Percentiles rank a stretch among this genome's conserved stretches.
Evolutionary conservation across 1,140 invertebrate species (phyloP).

Genomic region (Chionoecetes opilio): DNA sequence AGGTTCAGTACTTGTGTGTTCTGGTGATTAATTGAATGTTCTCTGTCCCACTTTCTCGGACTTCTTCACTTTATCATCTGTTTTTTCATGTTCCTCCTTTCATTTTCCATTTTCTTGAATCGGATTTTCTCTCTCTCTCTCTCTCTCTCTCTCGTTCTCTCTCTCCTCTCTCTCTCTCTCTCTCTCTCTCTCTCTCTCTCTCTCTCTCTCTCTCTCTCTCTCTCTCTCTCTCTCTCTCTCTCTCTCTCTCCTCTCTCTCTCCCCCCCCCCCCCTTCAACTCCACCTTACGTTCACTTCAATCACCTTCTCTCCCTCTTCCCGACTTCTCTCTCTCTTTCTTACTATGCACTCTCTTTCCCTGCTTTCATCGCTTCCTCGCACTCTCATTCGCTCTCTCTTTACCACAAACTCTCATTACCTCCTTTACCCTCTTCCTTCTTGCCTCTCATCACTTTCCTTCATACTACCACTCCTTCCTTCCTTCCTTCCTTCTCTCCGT

Average conservation of each 20-base stretch:
- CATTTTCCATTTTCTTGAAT: conserved; percentile 16
- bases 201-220: not conserved
- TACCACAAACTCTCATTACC: not conserved
- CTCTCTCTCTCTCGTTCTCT: not conserved
- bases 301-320: not conserved
- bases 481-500: not conserved
- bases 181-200: not conserved
- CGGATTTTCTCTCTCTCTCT: not conserved
- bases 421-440: conserved; percentile 22
- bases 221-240: not conserved
- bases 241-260: not conserved
- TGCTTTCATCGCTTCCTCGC: not conserved
- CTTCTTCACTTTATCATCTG: not conserved
- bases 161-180: not conserved
- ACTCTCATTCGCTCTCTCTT: not conserved
- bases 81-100: not conserved
- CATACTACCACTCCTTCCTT: not conserved
- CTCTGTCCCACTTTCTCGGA: not conserved
- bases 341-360: not conserved
- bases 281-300: not conserved
- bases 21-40: not conserved
- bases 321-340: not conserved
- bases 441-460: conserved; percentile 18
- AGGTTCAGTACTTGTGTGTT: not conserved
- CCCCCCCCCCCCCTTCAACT: not conserved